phyloP scores from a whole-genome alignment of 2,113 vertebrate genomes.

The Oryzias melastigma region DNA sequence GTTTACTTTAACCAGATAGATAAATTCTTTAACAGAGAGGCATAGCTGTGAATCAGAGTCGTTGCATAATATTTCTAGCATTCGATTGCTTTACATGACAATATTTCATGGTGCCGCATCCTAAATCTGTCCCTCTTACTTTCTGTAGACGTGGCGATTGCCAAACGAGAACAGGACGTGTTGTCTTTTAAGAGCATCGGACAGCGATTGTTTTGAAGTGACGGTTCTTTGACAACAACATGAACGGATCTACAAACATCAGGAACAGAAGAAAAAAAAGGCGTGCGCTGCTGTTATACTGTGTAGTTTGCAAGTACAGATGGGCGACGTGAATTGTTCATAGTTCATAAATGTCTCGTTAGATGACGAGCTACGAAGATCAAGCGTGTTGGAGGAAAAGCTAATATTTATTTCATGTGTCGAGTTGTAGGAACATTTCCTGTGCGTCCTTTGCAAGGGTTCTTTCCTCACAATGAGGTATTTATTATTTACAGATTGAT shows the following conservation, averaged over 20 bases:
- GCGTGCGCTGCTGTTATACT: slow-evolving; percentile 18
- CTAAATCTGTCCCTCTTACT: neutral
- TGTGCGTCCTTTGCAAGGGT: slow-evolving; percentile 68
- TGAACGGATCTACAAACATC: neutral
- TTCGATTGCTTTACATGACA: neutral
- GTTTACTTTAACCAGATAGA: neutral
- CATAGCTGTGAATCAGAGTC: neutral
- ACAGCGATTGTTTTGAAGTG: slow-evolving; percentile 70
- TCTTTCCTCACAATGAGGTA: slow-evolving; percentile 80
- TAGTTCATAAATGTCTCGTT: slow-evolving; percentile 53
- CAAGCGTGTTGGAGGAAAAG: slow-evolving; percentile 43
- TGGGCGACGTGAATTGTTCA: slow-evolving; percentile 34
- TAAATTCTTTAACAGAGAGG: neutral
- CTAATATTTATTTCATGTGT: slow-evolving; percentile 61
- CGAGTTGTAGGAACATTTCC: slow-evolving; percentile 61
- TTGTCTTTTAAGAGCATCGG: slow-evolving; percentile 61
- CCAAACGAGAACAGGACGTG: slow-evolving; percentile 63
- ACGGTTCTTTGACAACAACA: slow-evolving; percentile 65
- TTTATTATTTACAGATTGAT: slow-evolving; percentile 71
- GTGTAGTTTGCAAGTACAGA: slow-evolving; percentile 8
- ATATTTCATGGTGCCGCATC: neutral
- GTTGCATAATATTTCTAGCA: too few relatives aligned
- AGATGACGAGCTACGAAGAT: slow-evolving; percentile 53
- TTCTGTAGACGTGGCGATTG: slow-evolving; percentile 57
- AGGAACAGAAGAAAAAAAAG: slow-evolving; percentile 6